Conservation (phyloP, 1,140 invertebrate species). For the Pentalonia nigronervosa region DNA sequence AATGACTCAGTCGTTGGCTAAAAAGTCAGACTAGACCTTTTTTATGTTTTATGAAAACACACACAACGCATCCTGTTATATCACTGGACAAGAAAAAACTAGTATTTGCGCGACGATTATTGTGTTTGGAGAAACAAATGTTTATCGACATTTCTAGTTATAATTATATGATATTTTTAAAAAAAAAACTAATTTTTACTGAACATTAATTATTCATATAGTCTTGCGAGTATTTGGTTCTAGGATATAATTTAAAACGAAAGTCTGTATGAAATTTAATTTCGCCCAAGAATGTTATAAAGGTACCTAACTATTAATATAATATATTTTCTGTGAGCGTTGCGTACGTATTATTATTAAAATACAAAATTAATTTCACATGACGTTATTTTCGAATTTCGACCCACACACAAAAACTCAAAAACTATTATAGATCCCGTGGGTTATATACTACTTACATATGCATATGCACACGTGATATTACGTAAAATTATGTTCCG, state of each 20-base stretch:
- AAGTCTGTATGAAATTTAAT: not conserved
- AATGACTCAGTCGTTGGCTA: not conserved
- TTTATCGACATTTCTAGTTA: not conserved
- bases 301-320: not conserved
- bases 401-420: not conserved
- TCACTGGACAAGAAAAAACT: not conserved
- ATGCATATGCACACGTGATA: not conserved
- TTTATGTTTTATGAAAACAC: no score
- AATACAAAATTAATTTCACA: not conserved
- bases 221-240: no score
- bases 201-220: no score
- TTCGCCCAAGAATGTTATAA: not conserved
- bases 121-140: not conserved
- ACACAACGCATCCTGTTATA: not conserved
- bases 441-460: no score
- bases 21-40: not conserved
- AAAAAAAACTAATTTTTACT: not conserved
- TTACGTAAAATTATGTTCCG: not conserved
- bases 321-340: not conserved
- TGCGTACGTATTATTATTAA: not conserved
- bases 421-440: conserved; percentile 1
- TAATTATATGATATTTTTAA: not conserved
- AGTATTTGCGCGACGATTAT: not conserved
- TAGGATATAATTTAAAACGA: not conserved
- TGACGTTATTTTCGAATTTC: not conserved